Base-by-base conservation (phyloP, 2,113 vertebrate genomes). In the Sceloporus undulatus region DNA sequence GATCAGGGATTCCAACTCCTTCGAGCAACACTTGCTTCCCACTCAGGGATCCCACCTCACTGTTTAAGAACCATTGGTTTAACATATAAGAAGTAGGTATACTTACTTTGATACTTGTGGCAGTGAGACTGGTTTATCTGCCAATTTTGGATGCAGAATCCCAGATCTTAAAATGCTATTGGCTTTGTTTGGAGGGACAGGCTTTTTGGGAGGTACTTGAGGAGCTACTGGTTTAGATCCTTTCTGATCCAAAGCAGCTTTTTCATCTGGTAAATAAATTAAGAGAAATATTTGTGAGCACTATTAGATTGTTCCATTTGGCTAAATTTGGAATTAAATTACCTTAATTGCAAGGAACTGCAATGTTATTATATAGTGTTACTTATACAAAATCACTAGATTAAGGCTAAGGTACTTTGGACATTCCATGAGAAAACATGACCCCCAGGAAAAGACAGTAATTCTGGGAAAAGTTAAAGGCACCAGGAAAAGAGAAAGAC, bases 141-240 rank as follows among this genome's bases (percentile, higher is more conserved):
- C 98, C 90, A 98, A 96, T 94, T 98, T 99, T 29, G 98, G 97
- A 59, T 97, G 98, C 74, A 97, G 54, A 6, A 90, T 85, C 40
- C 87, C 97, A 29, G 97, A 94, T 92, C 96, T 95, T 88, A 97
- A 70, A 77, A 97, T 93, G 90, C 87, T 95, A 95, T 94, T 96
- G 34, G 92, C 92, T 96, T 98, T 99, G 88, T 96, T 97, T 42
- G 98, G 98, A 90, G 96, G 98, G 88, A 96, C 88, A 0, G 98
- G 98, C 82, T 99, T 99, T 96, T 99, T 99, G 87, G 98, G 98
- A 16, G 99, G 98, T 82, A 98, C 98, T 88, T 98, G 94, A 18
- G 99, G 99, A 82, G 98, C 98, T 14, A 96, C 96, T 52, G 98
- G 98, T 94, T 99, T 99, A 93, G 95, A 92, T 85, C 97, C 97